These are phyloP conservation scores for Oncopeltus fasciatus DNA, from an alignment of 1,140 invertebrate genomes.

Conservation along the genomic window DNA sequence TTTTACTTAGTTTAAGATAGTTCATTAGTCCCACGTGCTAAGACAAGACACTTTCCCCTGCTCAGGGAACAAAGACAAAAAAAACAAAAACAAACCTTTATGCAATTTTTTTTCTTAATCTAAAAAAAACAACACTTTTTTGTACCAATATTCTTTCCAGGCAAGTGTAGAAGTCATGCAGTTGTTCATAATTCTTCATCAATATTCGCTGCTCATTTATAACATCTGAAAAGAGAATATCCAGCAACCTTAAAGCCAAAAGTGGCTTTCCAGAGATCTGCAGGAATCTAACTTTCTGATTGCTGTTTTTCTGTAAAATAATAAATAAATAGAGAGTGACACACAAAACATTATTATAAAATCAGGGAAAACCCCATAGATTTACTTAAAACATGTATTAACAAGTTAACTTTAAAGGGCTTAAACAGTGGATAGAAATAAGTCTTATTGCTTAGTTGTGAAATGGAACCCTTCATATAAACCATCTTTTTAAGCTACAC, in stretches of 20 bases:
- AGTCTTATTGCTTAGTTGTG: no score
- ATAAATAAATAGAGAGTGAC: no score
- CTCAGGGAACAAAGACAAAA: background rate
- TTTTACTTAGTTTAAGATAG: background rate
- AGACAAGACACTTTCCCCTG: no score
- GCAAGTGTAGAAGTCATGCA: slow-evolving; percentile 13
- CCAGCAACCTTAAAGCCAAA: slow-evolving; percentile 11
- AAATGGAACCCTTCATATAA: no score
- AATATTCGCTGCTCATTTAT: slow-evolving; percentile 11
- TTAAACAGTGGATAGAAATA: no score
- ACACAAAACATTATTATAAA: no score
- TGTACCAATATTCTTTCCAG: slow-evolving; percentile 17
- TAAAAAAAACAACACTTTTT: background rate
- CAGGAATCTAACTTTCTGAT: slow-evolving; percentile 13
- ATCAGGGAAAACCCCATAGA: no score
- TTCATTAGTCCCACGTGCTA: no score
- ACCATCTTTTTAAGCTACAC: no score
- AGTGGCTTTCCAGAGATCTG: slow-evolving; percentile 11
- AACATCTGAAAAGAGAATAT: slow-evolving; percentile 13
- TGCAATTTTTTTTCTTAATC: background rate
- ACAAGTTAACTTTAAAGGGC: no score
- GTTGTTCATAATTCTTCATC: slow-evolving; percentile 12
- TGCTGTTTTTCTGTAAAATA: background rate
- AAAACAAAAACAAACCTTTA: background rate
- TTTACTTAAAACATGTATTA: no score